Evolutionary conservation across 1,140 invertebrate species (phyloP), one percentile per base, ranked within the genome.

Genomic region (Drosophila baimaii): DNA sequence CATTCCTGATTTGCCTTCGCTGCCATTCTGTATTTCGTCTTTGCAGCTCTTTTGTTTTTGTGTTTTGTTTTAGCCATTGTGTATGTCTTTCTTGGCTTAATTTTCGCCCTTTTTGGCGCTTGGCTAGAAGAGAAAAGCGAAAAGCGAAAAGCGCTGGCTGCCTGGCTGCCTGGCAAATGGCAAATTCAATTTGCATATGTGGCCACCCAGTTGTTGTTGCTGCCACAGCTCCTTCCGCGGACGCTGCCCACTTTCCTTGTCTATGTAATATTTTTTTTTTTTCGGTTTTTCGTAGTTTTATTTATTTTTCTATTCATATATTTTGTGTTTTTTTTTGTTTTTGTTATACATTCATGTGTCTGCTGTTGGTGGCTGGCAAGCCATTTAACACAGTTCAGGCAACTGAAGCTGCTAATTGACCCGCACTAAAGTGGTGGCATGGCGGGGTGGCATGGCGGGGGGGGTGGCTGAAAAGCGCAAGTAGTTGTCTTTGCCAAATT

Each of bases 171-270:
- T 76, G 58, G 43, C 71, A 47, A 47, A 47, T 77, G 74, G 75
- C 75, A 80, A 83, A 88, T 88, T 83, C 76, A 88, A 88, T 88
- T 88, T 88, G 80, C 83, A 88, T 88, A 88, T 88, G 83, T 83
- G 79, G 44, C 70, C 56, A 69, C 79, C 74, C 47, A 43, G 31
- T 47, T 63, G 54, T 37, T 64, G 43, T n/a, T 52, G 33, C 15
- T 35, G 7, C 5, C 25, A 21, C n/a, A n/a, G n/a, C 59, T 51
- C 10, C 39, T 35, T 54, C 13, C 51, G 13, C 49, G 49, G 49
- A 15, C 13, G 17, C 49, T 52, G 29, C 65, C 21, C 62, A 72
- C 54, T 55, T 57, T 78, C 46, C 70, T 37, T 68, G 56, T 77
- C 39, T 55, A 56, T 65, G 25, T 61, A 23, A 47, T 41, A 31